These are phyloP conservation scores for Nesogale talazaci DNA, from an alignment of 2,113 vertebrate species.

Conservation along the genomic window DNA sequence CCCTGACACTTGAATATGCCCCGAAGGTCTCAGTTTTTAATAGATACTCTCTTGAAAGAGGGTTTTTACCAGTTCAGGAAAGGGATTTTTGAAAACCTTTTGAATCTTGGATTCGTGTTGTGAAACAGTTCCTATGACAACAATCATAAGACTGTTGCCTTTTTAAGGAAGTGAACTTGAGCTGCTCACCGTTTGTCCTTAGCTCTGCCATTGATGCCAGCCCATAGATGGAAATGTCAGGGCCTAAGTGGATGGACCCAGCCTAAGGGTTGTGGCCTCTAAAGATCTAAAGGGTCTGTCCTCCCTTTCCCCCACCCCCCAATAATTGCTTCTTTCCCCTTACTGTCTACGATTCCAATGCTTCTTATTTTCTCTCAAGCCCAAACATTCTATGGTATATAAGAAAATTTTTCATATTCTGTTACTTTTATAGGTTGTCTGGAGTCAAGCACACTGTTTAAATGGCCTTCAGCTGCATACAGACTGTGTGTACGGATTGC, in stretches of 20 bases:
- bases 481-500: background rate
- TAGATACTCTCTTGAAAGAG: slow-evolving; percentile 23
- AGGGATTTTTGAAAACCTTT: slow-evolving; percentile 29
- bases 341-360: background rate
- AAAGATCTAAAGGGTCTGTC: too few relatives aligned
- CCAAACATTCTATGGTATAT: slow-evolving; percentile 1
- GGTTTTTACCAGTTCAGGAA: slow-evolving; percentile 7
- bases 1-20: background rate
- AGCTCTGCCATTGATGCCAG: background rate
- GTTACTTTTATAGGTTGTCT: background rate
- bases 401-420: background rate
- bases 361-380: background rate
- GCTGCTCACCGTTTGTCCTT: background rate
- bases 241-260: too few relatives aligned
- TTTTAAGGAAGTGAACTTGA: background rate
- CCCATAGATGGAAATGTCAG: background rate
- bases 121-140: background rate
- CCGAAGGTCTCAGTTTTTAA: background rate
- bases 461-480: background rate
- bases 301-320: slow-evolving; percentile 34
- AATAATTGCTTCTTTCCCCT: background rate
- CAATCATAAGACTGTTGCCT: background rate
- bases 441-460: background rate
- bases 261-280: too few relatives aligned
- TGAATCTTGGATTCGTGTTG: background rate